These are phyloP conservation scores for Apeira syringaria DNA, from an alignment of 2,888 invertebrate genomes.

Conservation along the genomic window DNA sequence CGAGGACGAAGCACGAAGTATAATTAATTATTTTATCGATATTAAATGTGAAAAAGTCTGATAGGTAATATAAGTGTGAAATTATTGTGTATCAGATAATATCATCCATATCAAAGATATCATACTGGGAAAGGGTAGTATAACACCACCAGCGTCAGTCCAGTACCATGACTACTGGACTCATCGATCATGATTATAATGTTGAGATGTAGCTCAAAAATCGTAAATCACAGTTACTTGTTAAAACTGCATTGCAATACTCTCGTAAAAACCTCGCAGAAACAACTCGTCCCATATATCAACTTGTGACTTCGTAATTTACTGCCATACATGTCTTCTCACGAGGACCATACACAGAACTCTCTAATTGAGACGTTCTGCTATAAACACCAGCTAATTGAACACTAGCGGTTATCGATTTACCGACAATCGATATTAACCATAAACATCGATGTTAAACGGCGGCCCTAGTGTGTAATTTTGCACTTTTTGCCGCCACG, in stretches of 20 bases:
- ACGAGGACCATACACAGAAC: constrained; percentile 27
- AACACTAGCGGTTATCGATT: constrained; percentile 36
- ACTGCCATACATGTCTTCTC: constrained; percentile 27
- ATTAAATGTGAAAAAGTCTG: constrained; percentile 23
- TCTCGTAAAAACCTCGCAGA: constrained; percentile 19
- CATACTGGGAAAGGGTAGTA: too few relatives aligned
- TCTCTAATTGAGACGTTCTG: constrained; percentile 60
- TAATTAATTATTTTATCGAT: constrained; percentile 48
- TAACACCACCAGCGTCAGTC: too few relatives aligned
- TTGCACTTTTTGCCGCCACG: constrained; percentile 43
- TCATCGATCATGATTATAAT: too few relatives aligned
- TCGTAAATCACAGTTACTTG: constrained; percentile 5
- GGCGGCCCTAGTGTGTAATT: constrained; percentile 52
- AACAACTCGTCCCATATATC: constrained; percentile 35
- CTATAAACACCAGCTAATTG: constrained; percentile 55
- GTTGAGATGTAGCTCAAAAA: too few relatives aligned
- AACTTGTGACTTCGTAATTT: constrained; percentile 35
- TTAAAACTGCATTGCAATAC: constrained; percentile 10
- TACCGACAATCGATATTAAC: constrained; percentile 29
- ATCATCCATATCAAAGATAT: too few relatives aligned
- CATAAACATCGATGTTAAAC: constrained; percentile 28
- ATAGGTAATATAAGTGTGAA: too few relatives aligned
- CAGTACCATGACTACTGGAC: too few relatives aligned
- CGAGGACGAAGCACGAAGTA: too few relatives aligned
- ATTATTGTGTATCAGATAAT: too few relatives aligned